phyloP scores from a whole-genome alignment of 2,888 invertebrate genomes.

The Agapetus fuscipes region DNA sequence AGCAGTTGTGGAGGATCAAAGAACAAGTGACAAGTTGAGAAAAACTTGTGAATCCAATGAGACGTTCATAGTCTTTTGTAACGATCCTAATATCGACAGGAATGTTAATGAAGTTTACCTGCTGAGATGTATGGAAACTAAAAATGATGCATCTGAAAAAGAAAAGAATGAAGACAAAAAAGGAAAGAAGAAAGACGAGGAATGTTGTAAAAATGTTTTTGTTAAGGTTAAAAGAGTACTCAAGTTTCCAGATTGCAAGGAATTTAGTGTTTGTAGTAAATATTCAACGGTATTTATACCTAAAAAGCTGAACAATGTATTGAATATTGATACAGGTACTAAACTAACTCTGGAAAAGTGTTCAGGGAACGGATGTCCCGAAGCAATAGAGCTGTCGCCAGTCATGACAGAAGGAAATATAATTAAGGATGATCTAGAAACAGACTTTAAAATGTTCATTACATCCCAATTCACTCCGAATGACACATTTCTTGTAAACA shows the following conservation, averaged over 20 bases:
- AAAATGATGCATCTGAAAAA: constrained; percentile 5
- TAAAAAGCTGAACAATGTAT: constrained; percentile 41
- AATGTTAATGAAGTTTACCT: constrained; percentile 5
- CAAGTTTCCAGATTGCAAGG: constrained; percentile 16
- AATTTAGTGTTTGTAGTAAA: constrained; percentile 12
- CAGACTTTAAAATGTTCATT: constrained; percentile 40
- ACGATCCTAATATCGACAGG: neutral
- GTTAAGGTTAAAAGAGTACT: constrained; percentile 12
- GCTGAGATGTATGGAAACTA: constrained; percentile 11
- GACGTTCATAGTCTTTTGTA: neutral
- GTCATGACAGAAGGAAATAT: constrained; percentile 4
- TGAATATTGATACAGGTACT: constrained; percentile 46
- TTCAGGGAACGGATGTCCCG: constrained; percentile 32
- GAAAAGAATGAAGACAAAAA: constrained; percentile 3
- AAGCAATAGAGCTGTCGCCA: constrained; percentile 43
- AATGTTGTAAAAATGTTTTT: constrained; percentile 9
- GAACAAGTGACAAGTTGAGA: too few species aligned
- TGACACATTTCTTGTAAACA: constrained; percentile 46
- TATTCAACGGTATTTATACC: constrained; percentile 43
- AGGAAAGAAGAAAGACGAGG: constrained; percentile 6
- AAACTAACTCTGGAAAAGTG: constrained; percentile 44
- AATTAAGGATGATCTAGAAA: constrained; percentile 27
- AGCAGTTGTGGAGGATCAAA: neutral
- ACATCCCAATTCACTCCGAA: constrained; percentile 39
- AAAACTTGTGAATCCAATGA: neutral